Conservation (phyloP, 2,888 invertebrate species). For the Megaustenia siamemsis region DNA sequence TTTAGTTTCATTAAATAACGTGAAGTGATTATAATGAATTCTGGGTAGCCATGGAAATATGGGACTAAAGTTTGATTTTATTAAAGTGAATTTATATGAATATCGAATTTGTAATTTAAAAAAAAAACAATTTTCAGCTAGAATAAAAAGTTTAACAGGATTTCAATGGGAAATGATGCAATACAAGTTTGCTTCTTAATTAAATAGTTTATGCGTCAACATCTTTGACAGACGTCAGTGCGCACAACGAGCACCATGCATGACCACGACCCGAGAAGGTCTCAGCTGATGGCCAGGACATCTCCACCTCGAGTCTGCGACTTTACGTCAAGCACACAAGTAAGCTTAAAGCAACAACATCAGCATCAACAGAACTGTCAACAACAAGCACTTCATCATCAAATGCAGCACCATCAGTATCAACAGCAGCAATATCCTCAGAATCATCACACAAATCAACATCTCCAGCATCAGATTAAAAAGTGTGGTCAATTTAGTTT, state of each 20-base stretch:
- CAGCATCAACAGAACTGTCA: constrained; percentile 48
- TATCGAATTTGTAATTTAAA: too few species aligned
- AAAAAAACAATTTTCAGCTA: too few species aligned
- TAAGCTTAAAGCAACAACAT: constrained; percentile 40
- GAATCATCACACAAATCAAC: background rate
- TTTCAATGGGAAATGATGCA: too few species aligned
- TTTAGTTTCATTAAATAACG: too few species aligned
- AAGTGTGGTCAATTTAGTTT: background rate
- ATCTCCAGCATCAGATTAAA: background rate
- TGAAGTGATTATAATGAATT: too few species aligned
- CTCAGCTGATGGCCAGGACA: constrained; percentile 2
- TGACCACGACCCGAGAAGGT: constrained; percentile 35
- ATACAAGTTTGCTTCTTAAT: too few species aligned
- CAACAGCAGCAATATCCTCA: background rate
- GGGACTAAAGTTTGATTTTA: too few species aligned
- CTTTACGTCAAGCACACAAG: constrained; percentile 26
- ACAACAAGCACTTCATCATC: constrained; percentile 16
- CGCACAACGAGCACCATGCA: constrained; percentile 24
- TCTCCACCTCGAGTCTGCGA: constrained; percentile 22
- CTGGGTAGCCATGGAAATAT: too few species aligned
- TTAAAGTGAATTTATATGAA: too few species aligned
- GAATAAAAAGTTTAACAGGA: too few species aligned
- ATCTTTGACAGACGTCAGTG: too few species aligned
- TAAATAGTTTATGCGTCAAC: too few species aligned
- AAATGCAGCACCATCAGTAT: constrained; percentile 31